phyloP scores from a whole-genome alignment of 2,113 vertebrate species.

The Semicossyphus pulcher region DNA sequence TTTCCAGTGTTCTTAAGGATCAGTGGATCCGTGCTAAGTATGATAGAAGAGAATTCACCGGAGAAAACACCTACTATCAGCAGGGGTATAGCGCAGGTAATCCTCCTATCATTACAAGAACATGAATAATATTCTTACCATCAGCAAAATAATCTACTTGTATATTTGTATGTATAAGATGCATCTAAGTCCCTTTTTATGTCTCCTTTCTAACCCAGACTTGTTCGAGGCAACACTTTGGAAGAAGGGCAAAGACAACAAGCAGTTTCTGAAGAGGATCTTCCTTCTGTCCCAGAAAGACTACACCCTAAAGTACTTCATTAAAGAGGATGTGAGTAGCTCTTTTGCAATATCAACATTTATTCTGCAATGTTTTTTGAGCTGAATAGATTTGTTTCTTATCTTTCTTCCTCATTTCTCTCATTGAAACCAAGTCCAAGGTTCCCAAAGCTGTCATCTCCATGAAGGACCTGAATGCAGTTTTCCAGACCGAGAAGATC shows the following conservation, averaged over 20 bases:
- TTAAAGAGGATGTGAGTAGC: constrained; percentile 80
- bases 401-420: background rate
- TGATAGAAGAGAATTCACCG: constrained; percentile 90
- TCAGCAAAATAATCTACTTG: background rate
- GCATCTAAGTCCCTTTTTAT: no score
- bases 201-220: constrained; percentile 71
- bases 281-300: constrained; percentile 81
- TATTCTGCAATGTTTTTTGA: background rate
- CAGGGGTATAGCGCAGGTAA: constrained; percentile 85
- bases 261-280: constrained; percentile 81
- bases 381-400: background rate
- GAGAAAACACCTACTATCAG: constrained; percentile 69
- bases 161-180: background rate
- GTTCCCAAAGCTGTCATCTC: constrained; percentile 88
- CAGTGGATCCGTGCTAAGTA: constrained; percentile 97
- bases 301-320: constrained; percentile 83
- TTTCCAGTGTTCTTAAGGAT: constrained; percentile 88
- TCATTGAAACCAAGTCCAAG: constrained; percentile 79
- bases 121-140: background rate
- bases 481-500: constrained; percentile 93
- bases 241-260: constrained; percentile 85
- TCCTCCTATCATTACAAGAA: no score
- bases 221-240: constrained; percentile 78
- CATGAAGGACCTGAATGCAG: constrained; percentile 89
- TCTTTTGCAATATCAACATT: background rate